Evolutionary conservation across 2,888 invertebrate species (phyloP), one percentile per base, ranked within the genome.

Genomic region (Eilema sororculum): DNA sequence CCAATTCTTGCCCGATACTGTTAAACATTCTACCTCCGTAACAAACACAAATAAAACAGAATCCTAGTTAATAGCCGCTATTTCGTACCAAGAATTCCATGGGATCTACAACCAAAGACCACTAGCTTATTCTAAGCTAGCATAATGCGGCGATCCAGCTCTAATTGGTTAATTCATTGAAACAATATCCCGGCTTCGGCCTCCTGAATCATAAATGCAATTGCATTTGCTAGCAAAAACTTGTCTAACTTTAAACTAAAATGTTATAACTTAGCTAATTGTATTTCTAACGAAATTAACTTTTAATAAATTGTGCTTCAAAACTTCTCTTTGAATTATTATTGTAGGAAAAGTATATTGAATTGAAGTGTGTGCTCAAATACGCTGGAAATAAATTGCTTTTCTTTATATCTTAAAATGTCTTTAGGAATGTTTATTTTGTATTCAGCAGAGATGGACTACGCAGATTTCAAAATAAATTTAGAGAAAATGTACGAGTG

Each of bases 151-250:
- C 33, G 72, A 78, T 76, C 72, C 71, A 61, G 68, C 66, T 71
- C 68, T 71, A 80, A 78, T 80, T 80, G 72, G 68, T 73, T 78
- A 68, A 80, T 80, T 69, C 65, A 75, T 76, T 78, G 71, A 70
- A 78, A 78, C 73, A 78, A 73, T 73, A 80, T 67, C 69, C 66
- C 58, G 37, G 25, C 52, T 57, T 64, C 16, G n/a, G 72, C 66
- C 72, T 74, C 65, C 52, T 81, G 82, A 78, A 75, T 81, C 73
- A 82, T 82, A 76, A 75, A 78, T 79, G 74, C 60, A 81, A 77
- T 78, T 80, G 80, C 82, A 81, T 76, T 75, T 65, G 68, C 70
- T 52, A 63, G 72, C 74, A 78, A 73, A 74, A 80, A 81, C 76
- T 73, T 74, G 74, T 78, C 73, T 68, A 74, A 81, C 75, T 77